Conservation (phyloP, 2,113 vertebrate genomes). For the Canis aureus region DNA sequence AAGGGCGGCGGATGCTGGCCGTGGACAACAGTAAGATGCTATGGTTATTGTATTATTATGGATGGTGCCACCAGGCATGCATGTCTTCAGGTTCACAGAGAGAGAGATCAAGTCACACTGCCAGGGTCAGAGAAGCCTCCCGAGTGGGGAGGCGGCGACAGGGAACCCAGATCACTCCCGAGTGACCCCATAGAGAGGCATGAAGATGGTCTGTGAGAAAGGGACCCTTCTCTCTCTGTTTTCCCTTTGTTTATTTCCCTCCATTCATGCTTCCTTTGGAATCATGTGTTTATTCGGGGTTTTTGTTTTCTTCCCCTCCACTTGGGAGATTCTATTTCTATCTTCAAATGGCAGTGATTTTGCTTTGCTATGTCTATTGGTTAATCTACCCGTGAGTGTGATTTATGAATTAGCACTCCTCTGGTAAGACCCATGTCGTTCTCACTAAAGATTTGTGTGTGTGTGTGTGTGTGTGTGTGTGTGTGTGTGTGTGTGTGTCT, state of each 20-base stretch:
- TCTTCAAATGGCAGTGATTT: not conserved
- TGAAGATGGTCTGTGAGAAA: not conserved
- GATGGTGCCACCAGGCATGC: accelerated
- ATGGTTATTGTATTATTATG: too few species aligned
- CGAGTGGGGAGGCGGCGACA: accelerated
- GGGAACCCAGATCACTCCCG: not conserved
- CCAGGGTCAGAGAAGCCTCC: not conserved
- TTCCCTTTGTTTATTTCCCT: not conserved
- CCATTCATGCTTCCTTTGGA: not conserved
- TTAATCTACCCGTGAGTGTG: not conserved
- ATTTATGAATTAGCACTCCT: not conserved
- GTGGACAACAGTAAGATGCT: not conserved
- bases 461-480: not conserved
- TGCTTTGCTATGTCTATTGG: not conserved
- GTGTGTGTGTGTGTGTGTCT: not conserved
- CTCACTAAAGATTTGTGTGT: not conserved
- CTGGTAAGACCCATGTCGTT: too few species aligned
- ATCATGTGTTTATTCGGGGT: not conserved
- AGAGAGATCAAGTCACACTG: not conserved
- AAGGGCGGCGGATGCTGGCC: not conserved
- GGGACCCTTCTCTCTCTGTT: not conserved
- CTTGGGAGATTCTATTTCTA: not conserved
- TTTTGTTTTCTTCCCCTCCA: accelerated
- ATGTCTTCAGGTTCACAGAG: not conserved
- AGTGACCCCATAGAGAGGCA: not conserved